Evolutionary conservation across 2,797 vertebrate species (phyloP).

Genomic region (Lates japonicus): DNA sequence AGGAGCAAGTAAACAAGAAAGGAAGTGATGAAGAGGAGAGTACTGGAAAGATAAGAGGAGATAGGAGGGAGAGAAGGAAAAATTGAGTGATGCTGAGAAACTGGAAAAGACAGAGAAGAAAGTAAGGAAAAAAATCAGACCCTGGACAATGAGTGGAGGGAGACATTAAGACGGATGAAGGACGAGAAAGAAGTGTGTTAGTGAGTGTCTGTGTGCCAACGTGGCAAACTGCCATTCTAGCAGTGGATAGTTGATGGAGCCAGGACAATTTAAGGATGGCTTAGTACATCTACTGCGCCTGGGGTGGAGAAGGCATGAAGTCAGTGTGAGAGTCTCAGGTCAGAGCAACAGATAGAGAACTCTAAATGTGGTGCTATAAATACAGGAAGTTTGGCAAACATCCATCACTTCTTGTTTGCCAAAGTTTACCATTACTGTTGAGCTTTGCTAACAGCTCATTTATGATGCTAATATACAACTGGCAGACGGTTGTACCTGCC

Average conservation of each 20-base stretch:
- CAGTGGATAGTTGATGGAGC: conserved; percentile 54
- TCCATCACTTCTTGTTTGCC: conserved; percentile 2
- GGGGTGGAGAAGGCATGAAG: conserved; percentile 39
- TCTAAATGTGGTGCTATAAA: not conserved
- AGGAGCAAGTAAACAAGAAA: conserved; percentile 36
- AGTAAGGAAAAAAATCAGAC: conserved; percentile 2
- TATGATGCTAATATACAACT: conserved; percentile 34
- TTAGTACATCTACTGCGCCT: conserved; percentile 47
- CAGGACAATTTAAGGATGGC: conserved; percentile 66
- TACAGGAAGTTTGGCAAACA: conserved; percentile 16
- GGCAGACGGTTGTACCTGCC: conserved; percentile 34
- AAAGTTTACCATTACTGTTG: conserved; percentile 17
- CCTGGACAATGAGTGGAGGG: conserved; percentile 25
- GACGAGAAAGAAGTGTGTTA: conserved; percentile 34
- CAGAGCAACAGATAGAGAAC: not conserved
- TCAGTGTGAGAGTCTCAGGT: conserved; percentile 27
- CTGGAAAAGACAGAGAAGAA: not conserved
- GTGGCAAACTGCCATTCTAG: conserved; percentile 53
- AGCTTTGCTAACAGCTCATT: conserved; percentile 51
- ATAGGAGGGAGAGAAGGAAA: not conserved
- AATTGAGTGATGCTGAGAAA: conserved; percentile 9
- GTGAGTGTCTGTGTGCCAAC: conserved; percentile 33
- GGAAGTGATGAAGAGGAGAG: conserved; percentile 35
- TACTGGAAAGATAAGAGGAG: conserved; percentile 18
- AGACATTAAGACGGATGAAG: conserved; percentile 25